Base-by-base conservation (phyloP, 2,797 vertebrate species). In the Poeciliopsis presidionis region DNA sequence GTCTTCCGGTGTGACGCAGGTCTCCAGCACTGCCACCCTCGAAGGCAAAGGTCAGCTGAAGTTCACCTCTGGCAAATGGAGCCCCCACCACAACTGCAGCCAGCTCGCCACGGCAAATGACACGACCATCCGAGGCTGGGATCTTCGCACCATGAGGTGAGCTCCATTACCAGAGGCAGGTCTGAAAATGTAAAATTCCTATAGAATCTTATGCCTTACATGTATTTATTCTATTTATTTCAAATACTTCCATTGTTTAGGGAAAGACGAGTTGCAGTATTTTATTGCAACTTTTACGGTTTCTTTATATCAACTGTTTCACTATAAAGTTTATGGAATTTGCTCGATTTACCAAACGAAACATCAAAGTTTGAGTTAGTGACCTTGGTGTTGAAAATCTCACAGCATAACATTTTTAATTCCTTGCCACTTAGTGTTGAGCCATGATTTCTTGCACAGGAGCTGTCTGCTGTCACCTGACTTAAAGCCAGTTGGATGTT, bases 1-100 rank as follows among this genome's bases (percentile, higher is more conserved):
- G 14, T 41, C 16, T 61, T 73, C 49, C 55, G 63, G n/a, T 59
- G 71, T 69, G 81, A 72, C 45, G 65, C 90, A 99, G 98, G 95
- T 99, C 76, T 97, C 97, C 78, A 96, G 96, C 93, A 97, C 96
- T 0, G 76, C 95, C 16, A 95, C 96, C 30, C 94, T 99, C 84
- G 98, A 99, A 94, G 98, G 98, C 46, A 99, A 98, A 94, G 98
- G 98, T 72, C 98, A 99, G 90, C 94, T 99, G 90, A 98, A 95
- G 94, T 99, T 99, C 93, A 99, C 97, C 20, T 96, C 97, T 0
- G 98, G 98, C 61, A 97, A 96, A 79, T 99, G 98, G 98, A 98
- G 97, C 91, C 98, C 98, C 0, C 98, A 99, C 87, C 98, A 99
- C 94, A 98, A 97, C 89, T 97, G 97, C 85, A 97, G 96, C 53